Evolutionary conservation across 2,888 invertebrate species (phyloP).

Genomic region (Erannis defoliaria): DNA sequence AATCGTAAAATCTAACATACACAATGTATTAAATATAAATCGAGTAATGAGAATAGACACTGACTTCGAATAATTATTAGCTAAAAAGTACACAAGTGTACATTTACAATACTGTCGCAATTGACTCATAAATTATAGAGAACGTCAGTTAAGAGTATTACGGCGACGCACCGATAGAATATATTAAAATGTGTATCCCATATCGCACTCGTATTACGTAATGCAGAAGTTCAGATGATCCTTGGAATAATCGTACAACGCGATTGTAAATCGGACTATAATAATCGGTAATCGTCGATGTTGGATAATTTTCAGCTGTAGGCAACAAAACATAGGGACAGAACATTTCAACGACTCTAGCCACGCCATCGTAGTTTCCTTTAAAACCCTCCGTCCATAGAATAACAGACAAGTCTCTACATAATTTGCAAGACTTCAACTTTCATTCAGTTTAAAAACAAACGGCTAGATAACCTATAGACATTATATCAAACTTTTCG

Average conservation of each 20-base stretch:
- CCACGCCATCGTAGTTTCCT: too few relatives aligned
- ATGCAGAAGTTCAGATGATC: too few relatives aligned
- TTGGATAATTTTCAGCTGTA: not conserved
- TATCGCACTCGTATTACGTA: too few relatives aligned
- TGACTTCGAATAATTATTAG: not conserved
- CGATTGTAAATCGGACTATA: not conserved
- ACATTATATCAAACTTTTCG: too few relatives aligned
- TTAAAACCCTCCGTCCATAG: not conserved
- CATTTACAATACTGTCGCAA: not conserved
- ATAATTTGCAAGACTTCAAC: not conserved
- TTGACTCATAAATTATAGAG: conserved; percentile 1
- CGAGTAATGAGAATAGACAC: conserved; percentile 18
- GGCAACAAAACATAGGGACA: not conserved
- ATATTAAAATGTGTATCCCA: not conserved
- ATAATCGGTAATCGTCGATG: not conserved
- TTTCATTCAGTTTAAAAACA: not conserved
- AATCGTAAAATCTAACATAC: conserved; percentile 9
- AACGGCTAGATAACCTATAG: too few relatives aligned
- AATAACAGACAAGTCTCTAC: conserved; percentile 1
- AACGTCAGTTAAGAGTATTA: not conserved
- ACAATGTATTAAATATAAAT: not conserved
- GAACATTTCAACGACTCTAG: not conserved
- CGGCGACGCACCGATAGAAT: not conserved
- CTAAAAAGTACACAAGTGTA: not conserved
- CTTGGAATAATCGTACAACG: too few relatives aligned